Percentiles rank a stretch among this genome's conserved stretches.
Evolutionary conservation across 2,888 invertebrate genomes (phyloP).

Genomic region (Crepidodera aurea): DNA sequence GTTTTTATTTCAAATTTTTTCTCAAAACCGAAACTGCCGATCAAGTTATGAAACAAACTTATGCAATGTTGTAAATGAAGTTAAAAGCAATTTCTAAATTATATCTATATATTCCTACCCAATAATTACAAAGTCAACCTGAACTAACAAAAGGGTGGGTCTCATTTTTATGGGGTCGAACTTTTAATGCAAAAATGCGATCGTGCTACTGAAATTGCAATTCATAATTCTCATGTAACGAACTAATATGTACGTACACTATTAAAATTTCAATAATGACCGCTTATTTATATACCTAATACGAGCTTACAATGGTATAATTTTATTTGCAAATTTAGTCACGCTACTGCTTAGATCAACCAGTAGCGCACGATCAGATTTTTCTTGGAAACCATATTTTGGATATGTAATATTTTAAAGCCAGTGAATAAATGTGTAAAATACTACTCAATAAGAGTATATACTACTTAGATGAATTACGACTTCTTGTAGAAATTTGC

Average conservation of each 20-base stretch:
- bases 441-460: no score
- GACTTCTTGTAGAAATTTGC: no score
- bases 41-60: no score
- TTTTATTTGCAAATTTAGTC: conserved; percentile 36
- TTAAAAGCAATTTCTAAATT: no score
- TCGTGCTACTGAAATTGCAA: conserved; percentile 4
- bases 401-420: no score
- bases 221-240: conserved; percentile 2
- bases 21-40: no score
- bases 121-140: background rate
- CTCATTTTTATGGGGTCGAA: background rate
- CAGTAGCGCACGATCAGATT: background rate
- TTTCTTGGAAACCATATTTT: no score
- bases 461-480: no score
- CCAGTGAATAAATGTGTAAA: no score
- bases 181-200: background rate
- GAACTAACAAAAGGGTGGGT: background rate
- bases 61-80: no score
- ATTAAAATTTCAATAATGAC: conserved; percentile 12
- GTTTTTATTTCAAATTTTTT: no score
- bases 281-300: conserved; percentile 25
- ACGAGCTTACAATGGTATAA: conserved; percentile 28
- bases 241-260: conserved; percentile 4
- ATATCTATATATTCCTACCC: no score
- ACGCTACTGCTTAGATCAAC: conserved; percentile 25